Evolutionary conservation across 2,113 vertebrate species (phyloP).

Genomic region (Aspiorhynchus laticeps): DNA sequence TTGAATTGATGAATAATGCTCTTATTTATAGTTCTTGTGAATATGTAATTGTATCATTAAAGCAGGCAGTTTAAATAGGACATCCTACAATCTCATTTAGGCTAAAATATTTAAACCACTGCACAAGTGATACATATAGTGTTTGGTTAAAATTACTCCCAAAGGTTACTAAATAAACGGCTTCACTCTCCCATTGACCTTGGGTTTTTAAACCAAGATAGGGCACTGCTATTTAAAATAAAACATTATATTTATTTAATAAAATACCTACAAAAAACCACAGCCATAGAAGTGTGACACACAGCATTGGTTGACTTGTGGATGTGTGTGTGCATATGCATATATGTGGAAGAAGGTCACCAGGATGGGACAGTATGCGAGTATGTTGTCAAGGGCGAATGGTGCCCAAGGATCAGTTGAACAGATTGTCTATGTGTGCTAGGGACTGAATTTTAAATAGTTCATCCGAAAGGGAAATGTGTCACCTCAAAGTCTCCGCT

Average conservation of each 20-base stretch:
- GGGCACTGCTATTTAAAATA: no score
- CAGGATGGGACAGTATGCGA: neutral
- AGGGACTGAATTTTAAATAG: constrained; percentile 49
- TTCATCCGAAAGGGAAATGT: constrained; percentile 25
- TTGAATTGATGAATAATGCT: neutral
- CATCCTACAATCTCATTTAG: neutral
- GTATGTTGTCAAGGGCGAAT: constrained; percentile 54
- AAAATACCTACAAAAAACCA: constrained; percentile 29
- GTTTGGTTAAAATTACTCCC: no score
- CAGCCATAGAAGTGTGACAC: constrained; percentile 49
- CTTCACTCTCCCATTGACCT: no score
- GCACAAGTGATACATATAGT: no score
- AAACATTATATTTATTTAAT: no score
- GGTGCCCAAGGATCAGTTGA: constrained; percentile 52
- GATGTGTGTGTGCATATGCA: constrained; percentile 44
- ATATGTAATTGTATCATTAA: no score
- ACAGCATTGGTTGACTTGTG: neutral
- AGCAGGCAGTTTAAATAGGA: neutral
- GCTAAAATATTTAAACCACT: no score
- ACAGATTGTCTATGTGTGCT: constrained; percentile 50
- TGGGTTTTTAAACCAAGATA: no score
- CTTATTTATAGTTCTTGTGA: neutral
- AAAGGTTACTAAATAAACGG: no score
- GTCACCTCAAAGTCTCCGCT: constrained; percentile 14
- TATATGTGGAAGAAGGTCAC: constrained; percentile 44